phyloP scores from a whole-genome alignment of 2,888 invertebrate genomes.

The Zele albiditarsus region DNA sequence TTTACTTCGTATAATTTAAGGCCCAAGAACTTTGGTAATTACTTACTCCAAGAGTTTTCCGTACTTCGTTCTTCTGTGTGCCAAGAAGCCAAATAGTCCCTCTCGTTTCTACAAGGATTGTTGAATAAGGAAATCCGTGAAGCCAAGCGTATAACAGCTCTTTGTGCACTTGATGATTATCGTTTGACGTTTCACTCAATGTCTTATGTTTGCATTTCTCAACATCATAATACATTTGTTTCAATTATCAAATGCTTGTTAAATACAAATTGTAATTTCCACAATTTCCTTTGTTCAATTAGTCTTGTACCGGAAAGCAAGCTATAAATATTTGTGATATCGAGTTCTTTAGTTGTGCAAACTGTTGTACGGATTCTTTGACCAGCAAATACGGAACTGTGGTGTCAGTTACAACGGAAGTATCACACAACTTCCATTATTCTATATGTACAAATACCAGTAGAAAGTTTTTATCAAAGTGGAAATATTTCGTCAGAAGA shows the following conservation, averaged over 20 bases:
- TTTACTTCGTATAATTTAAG: slow-evolving; percentile 33
- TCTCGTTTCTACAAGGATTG: not conserved
- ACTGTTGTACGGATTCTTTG: slow-evolving; percentile 38
- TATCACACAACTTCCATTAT: slow-evolving; percentile 58
- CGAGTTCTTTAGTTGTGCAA: slow-evolving; percentile 27
- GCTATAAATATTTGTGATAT: slow-evolving; percentile 3
- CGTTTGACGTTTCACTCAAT: not conserved
- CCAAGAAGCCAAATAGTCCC: not conserved
- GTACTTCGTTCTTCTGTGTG: slow-evolving; percentile 4
- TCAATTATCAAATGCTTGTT: not conserved
- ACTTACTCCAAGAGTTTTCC: slow-evolving; percentile 33
- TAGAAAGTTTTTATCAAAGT: not conserved
- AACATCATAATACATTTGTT: not conserved
- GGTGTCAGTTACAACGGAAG: slow-evolving; percentile 60
- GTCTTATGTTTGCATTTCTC: not conserved
- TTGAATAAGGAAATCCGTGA: not conserved
- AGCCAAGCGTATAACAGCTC: slow-evolving; percentile 10
- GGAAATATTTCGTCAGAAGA: not conserved
- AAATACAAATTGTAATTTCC: not conserved
- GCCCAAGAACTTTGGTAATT: slow-evolving; percentile 39
- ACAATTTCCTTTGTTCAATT: not conserved
- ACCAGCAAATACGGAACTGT: not conserved
- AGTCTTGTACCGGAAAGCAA: not conserved
- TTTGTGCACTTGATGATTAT: slow-evolving; percentile 5
- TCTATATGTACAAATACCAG: slow-evolving; percentile 42